phyloP scores from a whole-genome alignment of 1,140 invertebrate genomes.

The Drosophila simulans region DNA sequence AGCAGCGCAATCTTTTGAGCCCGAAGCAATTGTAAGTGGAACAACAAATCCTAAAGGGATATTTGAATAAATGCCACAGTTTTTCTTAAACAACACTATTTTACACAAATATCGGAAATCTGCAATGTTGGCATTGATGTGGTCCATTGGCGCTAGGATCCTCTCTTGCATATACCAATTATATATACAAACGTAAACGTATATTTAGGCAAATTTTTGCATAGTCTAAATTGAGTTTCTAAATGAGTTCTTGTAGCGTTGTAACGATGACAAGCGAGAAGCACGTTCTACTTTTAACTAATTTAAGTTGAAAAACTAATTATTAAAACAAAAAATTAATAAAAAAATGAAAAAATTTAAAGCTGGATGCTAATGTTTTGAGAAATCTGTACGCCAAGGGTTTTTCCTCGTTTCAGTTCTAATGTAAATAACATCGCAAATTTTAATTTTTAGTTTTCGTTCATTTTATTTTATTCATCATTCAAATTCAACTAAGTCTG shows the following conservation, averaged over 20 bases:
- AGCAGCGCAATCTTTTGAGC: constrained; percentile 60
- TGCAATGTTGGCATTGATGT: constrained; percentile 37
- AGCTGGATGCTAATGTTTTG: background rate
- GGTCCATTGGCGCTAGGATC: constrained; percentile 45
- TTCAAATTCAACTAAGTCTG: constrained; percentile 67
- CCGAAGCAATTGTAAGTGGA: constrained; percentile 49
- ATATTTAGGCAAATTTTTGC: constrained; percentile 64
- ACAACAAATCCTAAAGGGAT: constrained; percentile 12
- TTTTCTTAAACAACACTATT: constrained; percentile 43
- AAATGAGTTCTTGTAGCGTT: constrained; percentile 56
- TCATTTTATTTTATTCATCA: constrained; percentile 50
- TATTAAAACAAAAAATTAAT: constrained; percentile 35
- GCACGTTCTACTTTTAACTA: constrained; percentile 64
- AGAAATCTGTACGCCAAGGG: too few relatives aligned
- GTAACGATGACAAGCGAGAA: constrained; percentile 34
- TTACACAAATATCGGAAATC: background rate
- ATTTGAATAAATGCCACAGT: constrained; percentile 37
- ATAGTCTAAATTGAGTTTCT: constrained; percentile 64
- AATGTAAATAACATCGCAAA: too few relatives aligned
- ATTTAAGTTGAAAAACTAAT: constrained; percentile 42
- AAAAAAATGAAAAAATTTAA: constrained; percentile 33
- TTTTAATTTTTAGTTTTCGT: constrained; percentile 17
- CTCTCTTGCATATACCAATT: constrained; percentile 62
- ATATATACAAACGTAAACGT: constrained; percentile 48
- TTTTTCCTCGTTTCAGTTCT: too few relatives aligned